Conservation (phyloP, 2,888 invertebrate genomes). For the Lycaena phlaeas region DNA sequence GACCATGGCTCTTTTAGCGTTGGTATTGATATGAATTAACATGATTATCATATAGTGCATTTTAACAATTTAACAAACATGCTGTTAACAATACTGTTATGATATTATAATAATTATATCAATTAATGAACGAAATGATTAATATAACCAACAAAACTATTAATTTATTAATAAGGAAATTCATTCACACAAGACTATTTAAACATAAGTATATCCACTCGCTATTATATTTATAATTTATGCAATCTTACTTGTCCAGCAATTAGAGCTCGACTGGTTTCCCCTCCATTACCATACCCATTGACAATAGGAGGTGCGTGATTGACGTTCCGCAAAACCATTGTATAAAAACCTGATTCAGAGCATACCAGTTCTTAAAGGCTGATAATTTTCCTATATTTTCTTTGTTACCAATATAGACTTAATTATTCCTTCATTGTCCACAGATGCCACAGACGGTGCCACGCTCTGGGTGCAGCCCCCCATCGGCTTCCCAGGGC, state of each 20-base stretch:
- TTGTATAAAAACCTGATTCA: not conserved
- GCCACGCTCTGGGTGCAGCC: conserved; percentile 83
- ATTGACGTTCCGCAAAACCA: conserved; percentile 12
- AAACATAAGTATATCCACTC: no score
- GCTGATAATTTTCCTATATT: not conserved
- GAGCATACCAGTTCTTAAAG: not conserved
- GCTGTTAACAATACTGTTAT: no score
- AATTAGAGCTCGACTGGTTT: conserved; percentile 8
- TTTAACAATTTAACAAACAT: no score
- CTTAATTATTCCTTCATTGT: conserved; percentile 29
- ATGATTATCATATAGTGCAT: no score
- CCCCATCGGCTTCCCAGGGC: conserved; percentile 83
- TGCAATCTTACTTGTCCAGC: not conserved
- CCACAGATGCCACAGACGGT: conserved; percentile 88
- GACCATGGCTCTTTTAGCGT: no score
- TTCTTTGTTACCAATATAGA: not conserved
- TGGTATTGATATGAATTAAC: no score
- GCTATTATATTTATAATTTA: no score
- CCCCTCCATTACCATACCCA: conserved; percentile 11
- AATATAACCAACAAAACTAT: no score
- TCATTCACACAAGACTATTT: no score
- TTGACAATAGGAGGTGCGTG: conserved; percentile 13
- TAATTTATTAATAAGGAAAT: no score
- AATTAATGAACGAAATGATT: no score
- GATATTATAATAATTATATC: no score